Percentiles rank a stretch among this genome's conserved stretches.
Evolutionary conservation across 1,140 invertebrate genomes (phyloP).

Genomic region (Leptopilina boulardi): DNA sequence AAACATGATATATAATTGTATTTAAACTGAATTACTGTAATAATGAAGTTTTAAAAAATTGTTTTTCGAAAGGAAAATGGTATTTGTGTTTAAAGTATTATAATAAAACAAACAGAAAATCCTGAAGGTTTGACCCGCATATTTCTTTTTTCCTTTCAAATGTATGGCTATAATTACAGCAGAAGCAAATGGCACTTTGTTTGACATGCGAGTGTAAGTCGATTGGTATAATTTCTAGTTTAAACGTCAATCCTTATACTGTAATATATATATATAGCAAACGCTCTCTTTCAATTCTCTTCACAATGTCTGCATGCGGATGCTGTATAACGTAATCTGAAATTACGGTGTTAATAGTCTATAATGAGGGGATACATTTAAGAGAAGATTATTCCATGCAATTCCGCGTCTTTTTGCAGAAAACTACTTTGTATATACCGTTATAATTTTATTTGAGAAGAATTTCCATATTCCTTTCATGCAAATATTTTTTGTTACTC

Average conservation of each 20-base stretch:
- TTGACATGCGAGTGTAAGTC: slow-evolving; percentile 43
- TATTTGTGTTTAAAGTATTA: neutral
- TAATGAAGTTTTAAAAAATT: neutral
- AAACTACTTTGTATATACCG: neutral
- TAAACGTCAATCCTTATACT: slow-evolving; percentile 51
- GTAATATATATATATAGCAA: neutral
- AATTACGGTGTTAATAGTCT: slow-evolving; percentile 44
- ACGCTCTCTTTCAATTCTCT: neutral
- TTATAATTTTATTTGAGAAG: neutral
- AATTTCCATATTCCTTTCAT: neutral
- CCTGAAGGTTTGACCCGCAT: slow-evolving; percentile 5
- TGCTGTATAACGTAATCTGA: slow-evolving; percentile 33
- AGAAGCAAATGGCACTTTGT: slow-evolving; percentile 31
- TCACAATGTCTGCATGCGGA: slow-evolving; percentile 12
- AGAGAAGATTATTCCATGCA: neutral
- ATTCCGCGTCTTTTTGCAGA: neutral
- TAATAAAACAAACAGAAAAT: neutral
- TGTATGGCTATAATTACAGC: neutral
- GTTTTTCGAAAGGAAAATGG: neutral
- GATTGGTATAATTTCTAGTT: slow-evolving; percentile 61
- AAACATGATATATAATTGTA: too few relatives aligned
- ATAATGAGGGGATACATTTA: slow-evolving; percentile 47
- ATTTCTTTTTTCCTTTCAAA: neutral
- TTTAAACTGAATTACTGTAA: neutral
- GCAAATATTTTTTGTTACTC: neutral